Conservation (phyloP, 2,797 vertebrate species). For the Molothrus aeneus region DNA sequence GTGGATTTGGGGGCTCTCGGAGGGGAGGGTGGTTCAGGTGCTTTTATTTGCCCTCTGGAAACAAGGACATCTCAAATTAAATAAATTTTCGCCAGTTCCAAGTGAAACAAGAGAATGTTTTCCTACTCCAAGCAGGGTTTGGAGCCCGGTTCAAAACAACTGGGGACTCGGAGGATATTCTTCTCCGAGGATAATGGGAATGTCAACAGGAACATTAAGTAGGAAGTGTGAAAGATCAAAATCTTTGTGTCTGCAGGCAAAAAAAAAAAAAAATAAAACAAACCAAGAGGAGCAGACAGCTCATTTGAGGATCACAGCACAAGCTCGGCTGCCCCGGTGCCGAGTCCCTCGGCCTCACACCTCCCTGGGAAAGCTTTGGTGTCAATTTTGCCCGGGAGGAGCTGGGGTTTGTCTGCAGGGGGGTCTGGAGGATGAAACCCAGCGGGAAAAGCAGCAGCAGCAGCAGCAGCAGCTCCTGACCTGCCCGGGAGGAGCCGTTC, state of each 20-base stretch:
- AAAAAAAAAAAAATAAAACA: background rate
- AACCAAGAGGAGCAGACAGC: background rate
- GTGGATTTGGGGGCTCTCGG: background rate
- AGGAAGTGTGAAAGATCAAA: constrained; percentile 47
- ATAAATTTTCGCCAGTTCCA: background rate
- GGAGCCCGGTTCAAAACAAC: background rate
- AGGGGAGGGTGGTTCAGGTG: background rate
- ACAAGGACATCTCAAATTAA: background rate
- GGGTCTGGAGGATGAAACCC: background rate
- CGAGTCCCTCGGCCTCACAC: background rate
- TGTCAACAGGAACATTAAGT: constrained; percentile 30
- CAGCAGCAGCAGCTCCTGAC: background rate
- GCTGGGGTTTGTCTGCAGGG: background rate
- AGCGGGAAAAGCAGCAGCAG: background rate
- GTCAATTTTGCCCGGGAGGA: background rate
- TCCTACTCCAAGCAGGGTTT: background rate
- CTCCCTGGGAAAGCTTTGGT: background rate
- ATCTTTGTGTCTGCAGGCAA: constrained; percentile 1
- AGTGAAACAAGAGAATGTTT: background rate
- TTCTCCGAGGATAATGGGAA: constrained; percentile 36
- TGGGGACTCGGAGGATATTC: background rate
- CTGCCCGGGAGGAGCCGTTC: background rate
- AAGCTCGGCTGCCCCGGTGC: background rate
- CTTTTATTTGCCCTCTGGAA: background rate
- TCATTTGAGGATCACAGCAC: background rate